phyloP scores from a whole-genome alignment of 2,797 vertebrate species.

The Leptodactylus fallax region DNA sequence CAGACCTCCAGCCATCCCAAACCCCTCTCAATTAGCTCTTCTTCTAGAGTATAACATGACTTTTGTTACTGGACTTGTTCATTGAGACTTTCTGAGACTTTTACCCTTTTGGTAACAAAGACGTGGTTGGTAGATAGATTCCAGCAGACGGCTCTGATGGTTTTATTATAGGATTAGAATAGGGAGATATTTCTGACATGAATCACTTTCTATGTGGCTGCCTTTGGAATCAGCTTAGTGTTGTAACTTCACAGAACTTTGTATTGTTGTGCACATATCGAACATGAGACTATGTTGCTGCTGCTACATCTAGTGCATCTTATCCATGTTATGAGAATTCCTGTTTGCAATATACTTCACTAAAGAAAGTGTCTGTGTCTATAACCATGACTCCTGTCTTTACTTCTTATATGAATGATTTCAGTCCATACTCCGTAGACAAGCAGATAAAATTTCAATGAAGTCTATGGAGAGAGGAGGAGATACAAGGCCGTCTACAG shows the following conservation, averaged over 20 bases:
- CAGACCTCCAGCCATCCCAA: not conserved
- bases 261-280: not conserved
- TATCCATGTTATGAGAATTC: no score
- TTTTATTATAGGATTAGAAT: constrained; percentile 7
- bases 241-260: not conserved
- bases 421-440: no score
- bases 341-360: no score
- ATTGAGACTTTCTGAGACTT: constrained; percentile 29
- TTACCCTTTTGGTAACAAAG: constrained; percentile 47
- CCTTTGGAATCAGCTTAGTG: not conserved
- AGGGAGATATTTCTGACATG: not conserved
- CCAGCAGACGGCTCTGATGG: constrained; percentile 1
- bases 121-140: constrained; percentile 30
- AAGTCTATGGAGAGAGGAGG: no score
- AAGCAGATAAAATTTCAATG: no score
- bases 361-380: no score
- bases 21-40: constrained; percentile 5
- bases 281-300: no score
- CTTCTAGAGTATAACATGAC: constrained; percentile 41
- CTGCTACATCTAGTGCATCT: no score
- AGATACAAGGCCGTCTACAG: no score
- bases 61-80: constrained; percentile 33
- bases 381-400: no score
- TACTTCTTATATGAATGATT: no score
- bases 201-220: constrained; percentile 9